Percentiles rank a stretch among this genome's conserved stretches.
Evolutionary conservation across 2,797 vertebrate genomes (phyloP).

Genomic region (Sarcophilus harrisii): DNA sequence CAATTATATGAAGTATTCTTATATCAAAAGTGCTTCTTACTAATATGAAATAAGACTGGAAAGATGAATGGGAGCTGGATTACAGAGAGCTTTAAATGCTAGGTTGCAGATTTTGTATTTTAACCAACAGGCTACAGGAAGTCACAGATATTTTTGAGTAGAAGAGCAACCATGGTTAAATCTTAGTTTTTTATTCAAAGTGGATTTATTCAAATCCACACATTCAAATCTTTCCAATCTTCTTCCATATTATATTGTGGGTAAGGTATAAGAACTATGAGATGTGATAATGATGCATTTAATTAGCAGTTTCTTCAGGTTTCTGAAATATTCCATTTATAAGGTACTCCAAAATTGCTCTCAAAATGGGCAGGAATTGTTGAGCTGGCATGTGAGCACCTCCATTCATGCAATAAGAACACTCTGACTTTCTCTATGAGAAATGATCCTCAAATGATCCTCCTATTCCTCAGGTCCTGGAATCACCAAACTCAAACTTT

Average conservation of each 20-base stretch:
- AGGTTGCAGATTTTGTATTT: constrained; percentile 18
- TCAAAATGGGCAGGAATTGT: neutral
- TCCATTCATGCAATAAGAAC: neutral
- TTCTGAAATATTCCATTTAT: neutral
- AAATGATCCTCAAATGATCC: neutral
- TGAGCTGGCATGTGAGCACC: neutral
- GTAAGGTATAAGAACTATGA: neutral
- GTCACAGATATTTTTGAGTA: constrained; percentile 32
- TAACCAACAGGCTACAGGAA: neutral
- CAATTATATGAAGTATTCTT: neutral
- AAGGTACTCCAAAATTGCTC: neutral
- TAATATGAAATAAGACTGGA: neutral
- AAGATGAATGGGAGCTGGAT: neutral
- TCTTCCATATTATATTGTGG: neutral
- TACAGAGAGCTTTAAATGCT: neutral
- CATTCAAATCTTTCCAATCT: neutral
- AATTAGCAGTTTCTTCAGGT: neutral
- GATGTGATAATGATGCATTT: neutral
- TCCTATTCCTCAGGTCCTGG: neutral
- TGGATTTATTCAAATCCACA: no score
- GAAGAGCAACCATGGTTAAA: constrained; percentile 3
- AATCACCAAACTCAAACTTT: neutral
- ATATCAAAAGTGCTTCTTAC: neutral
- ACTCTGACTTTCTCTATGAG: neutral
- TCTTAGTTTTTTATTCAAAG: constrained; percentile 10